phyloP scores from a whole-genome alignment of 2,113 vertebrate species.

The Cyanistes caeruleus region DNA sequence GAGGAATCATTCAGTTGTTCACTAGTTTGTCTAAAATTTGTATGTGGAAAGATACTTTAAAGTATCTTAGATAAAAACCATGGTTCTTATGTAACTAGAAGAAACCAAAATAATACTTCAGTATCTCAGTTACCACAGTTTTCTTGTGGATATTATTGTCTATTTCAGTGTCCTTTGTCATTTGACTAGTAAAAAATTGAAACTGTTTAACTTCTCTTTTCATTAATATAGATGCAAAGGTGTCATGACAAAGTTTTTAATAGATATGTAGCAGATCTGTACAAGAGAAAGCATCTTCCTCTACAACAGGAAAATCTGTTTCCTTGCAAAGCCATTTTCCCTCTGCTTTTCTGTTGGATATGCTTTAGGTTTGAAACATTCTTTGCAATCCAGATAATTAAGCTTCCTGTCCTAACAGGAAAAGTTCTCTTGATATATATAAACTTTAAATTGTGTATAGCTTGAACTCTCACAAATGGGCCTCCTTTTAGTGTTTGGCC shows the following conservation, averaged over 20 bases:
- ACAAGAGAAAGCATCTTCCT: not conserved
- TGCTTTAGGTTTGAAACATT: not conserved
- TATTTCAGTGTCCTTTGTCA: not conserved
- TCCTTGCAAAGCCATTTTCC: not conserved
- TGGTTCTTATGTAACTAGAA: accelerated
- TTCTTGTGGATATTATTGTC: not conserved
- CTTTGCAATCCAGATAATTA: not conserved
- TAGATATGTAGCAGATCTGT: not conserved
- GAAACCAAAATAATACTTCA: not conserved
- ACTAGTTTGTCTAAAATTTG: not conserved
- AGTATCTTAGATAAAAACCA: not conserved
- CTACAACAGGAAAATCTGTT: not conserved
- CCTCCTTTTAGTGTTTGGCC: not conserved
- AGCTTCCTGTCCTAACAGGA: not conserved
- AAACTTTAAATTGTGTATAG: not conserved
- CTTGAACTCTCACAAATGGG: not conserved
- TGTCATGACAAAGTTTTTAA: not conserved
- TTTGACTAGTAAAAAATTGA: not conserved
- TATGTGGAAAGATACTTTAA: not conserved
- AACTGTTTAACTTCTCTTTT: not conserved
- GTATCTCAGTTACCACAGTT: not conserved
- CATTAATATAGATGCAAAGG: not conserved
- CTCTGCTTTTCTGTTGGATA: not conserved
- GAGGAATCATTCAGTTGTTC: not conserved
- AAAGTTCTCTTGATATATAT: not conserved